Conservation (phyloP, 2,113 vertebrate species). For the Perccottus glenii region DNA sequence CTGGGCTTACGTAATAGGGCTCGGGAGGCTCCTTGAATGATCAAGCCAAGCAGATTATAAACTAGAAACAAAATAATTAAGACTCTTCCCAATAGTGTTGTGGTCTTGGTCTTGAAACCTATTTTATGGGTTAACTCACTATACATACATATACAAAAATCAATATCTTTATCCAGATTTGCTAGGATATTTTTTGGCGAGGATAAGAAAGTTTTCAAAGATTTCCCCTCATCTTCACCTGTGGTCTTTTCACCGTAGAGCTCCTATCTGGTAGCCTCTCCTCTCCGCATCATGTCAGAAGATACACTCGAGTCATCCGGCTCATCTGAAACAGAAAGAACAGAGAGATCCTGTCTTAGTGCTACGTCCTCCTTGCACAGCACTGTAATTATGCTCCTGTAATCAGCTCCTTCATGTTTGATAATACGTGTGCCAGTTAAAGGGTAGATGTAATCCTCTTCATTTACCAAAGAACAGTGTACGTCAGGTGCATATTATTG, state of each 20-base stretch:
- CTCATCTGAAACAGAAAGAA: slow-evolving; percentile 75
- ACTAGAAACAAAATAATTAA: too few relatives aligned
- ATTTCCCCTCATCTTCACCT: slow-evolving; percentile 54
- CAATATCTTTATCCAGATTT: too few relatives aligned
- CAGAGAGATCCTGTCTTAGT: slow-evolving; percentile 40
- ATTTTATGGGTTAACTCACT: too few relatives aligned
- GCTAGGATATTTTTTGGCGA: too few relatives aligned
- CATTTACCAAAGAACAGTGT: slow-evolving; percentile 19
- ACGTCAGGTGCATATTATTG: slow-evolving; percentile 11
- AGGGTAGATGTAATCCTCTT: slow-evolving; percentile 45
- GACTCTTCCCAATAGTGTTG: too few relatives aligned
- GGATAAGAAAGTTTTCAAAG: neutral
- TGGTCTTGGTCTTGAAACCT: too few relatives aligned
- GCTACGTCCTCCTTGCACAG: slow-evolving; percentile 1
- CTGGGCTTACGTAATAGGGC: slow-evolving; percentile 37
- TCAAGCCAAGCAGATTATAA: slow-evolving; percentile 20
- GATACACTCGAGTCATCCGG: slow-evolving; percentile 28
- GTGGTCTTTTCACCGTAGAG: slow-evolving; percentile 41
- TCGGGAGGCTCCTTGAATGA: slow-evolving; percentile 22
- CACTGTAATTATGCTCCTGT: slow-evolving; percentile 38
- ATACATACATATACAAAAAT: too few relatives aligned
- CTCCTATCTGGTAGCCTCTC: slow-evolving; percentile 18
- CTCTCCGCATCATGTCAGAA: slow-evolving; percentile 51
- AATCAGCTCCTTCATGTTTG: slow-evolving; percentile 38
- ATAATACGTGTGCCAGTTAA: slow-evolving; percentile 54